These are phyloP conservation scores for Papilio glaucus DNA, from an alignment of 1,140 invertebrate species.

Conservation along the genomic window DNA sequence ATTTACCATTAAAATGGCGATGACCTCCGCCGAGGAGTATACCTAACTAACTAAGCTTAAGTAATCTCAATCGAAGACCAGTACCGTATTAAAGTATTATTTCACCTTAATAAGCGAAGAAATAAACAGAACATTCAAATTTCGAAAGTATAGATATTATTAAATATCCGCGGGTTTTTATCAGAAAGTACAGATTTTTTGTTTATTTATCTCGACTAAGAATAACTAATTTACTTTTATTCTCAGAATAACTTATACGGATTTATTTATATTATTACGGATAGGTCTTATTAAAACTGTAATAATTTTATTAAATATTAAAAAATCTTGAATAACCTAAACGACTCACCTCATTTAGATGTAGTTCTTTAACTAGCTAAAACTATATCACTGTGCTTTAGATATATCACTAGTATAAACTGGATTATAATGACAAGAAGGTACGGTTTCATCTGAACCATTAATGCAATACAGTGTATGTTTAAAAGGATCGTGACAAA, in stretches of 20 bases:
- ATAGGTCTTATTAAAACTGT: background rate
- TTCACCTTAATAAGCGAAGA: no score
- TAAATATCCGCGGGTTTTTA: no score
- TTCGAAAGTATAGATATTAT: background rate
- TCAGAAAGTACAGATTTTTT: no score
- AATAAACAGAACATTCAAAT: background rate
- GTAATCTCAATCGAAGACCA: no score
- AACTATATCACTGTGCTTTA: background rate
- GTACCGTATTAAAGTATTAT: no score
- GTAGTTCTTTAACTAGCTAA: background rate
- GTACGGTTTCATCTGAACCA: constrained; percentile 46
- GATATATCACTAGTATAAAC: background rate
- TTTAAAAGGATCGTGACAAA: constrained; percentile 69
- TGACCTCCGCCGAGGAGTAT: no score
- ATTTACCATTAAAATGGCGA: no score
- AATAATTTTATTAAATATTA: background rate
- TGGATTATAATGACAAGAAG: constrained; percentile 33
- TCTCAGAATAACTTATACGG: background rate
- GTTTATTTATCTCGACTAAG: background rate
- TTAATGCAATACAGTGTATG: constrained; percentile 61
- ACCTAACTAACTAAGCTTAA: no score
- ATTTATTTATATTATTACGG: no score
- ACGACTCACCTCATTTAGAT: background rate
- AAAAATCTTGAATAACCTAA: background rate
- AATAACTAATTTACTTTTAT: background rate